These are phyloP conservation scores for Polypterus senegalus DNA, from an alignment of 2,113 vertebrate species.

Conservation along the genomic window DNA sequence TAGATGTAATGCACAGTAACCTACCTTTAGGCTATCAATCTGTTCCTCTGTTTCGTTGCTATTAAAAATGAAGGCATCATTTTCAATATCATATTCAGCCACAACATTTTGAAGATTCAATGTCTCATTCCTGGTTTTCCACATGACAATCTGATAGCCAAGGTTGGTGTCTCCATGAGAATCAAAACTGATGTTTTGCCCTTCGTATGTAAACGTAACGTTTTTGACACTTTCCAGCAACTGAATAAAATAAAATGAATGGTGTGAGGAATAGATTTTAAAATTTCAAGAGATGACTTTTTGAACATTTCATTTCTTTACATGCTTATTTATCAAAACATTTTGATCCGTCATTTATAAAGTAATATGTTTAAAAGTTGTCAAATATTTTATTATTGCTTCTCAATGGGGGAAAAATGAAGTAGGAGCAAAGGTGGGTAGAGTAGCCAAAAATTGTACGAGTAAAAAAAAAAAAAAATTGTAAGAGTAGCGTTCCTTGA, in stretches of 20 bases:
- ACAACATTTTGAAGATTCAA: constrained; percentile 39
- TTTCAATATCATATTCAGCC: constrained; percentile 54
- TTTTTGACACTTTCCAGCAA: constrained; percentile 51
- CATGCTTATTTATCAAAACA: too few relatives aligned
- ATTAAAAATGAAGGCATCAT: constrained; percentile 39
- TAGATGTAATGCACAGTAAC: background rate
- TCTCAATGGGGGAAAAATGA: too few relatives aligned
- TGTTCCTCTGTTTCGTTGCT: constrained; percentile 32
- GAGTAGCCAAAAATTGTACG: too few relatives aligned
- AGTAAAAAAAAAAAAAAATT: too few relatives aligned
- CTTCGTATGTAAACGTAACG: constrained; percentile 34
- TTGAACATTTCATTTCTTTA: too few relatives aligned
- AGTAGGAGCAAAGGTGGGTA: too few relatives aligned
- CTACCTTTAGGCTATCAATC: constrained; percentile 52
- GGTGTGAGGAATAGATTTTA: too few relatives aligned
- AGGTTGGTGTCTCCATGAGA: constrained; percentile 54
- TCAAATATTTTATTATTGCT: too few relatives aligned
- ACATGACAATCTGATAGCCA: constrained; percentile 61
- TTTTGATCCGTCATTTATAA: too few relatives aligned
- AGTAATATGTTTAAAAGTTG: too few relatives aligned
- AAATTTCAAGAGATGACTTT: too few relatives aligned
- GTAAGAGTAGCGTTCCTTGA: too few relatives aligned
- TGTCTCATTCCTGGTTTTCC: constrained; percentile 44
- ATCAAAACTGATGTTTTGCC: constrained; percentile 52
- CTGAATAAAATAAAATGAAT: constrained; percentile 28